Evolutionary conservation across 2,797 vertebrate genomes (phyloP).

Genomic region (Decapterus maruadsi): DNA sequence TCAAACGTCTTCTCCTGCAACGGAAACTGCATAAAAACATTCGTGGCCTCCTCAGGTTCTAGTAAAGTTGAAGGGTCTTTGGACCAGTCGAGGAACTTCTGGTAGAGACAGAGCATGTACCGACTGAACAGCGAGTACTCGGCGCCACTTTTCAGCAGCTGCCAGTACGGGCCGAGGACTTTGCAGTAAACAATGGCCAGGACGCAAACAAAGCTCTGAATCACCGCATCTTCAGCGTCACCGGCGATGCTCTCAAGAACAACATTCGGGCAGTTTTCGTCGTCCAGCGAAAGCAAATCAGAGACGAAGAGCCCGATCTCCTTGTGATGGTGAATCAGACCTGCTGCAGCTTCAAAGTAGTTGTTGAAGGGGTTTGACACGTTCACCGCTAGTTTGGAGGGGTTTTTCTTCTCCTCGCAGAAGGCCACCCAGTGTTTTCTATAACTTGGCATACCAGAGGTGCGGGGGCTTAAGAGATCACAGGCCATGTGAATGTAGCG

Average conservation of each 20-base stretch:
- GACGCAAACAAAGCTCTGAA: conserved; percentile 85
- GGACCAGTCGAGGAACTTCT: conserved; percentile 85
- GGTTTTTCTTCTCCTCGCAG: conserved; percentile 83
- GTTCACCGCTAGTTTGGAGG: conserved; percentile 72
- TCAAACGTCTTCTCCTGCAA: conserved; percentile 79
- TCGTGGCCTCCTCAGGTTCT: conserved; percentile 73
- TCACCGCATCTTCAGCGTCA: conserved; percentile 80
- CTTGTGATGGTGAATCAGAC: conserved; percentile 83
- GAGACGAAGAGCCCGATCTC: conserved; percentile 85
- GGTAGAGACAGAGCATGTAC: conserved; percentile 81
- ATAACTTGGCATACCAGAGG: conserved; percentile 60
- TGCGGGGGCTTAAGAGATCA: conserved; percentile 75
- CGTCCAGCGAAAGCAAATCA: conserved; percentile 76
- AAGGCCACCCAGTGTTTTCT: conserved; percentile 85
- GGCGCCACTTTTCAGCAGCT: conserved; percentile 83
- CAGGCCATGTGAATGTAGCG: conserved; percentile 86
- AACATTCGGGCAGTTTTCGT: conserved; percentile 72
- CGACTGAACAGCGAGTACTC: conserved; percentile 79
- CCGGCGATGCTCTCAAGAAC: conserved; percentile 82
- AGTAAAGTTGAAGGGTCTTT: conserved; percentile 78
- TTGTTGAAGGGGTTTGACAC: conserved; percentile 75
- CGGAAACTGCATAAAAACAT: conserved; percentile 83
- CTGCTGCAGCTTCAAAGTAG: conserved; percentile 84
- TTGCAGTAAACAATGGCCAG: conserved; percentile 86
- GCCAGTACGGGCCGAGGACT: conserved; percentile 87